Evolutionary conservation across 2,113 vertebrate genomes (phyloP), one percentile per base, ranked within the genome.

Genomic region (Uria aalge): DNA sequence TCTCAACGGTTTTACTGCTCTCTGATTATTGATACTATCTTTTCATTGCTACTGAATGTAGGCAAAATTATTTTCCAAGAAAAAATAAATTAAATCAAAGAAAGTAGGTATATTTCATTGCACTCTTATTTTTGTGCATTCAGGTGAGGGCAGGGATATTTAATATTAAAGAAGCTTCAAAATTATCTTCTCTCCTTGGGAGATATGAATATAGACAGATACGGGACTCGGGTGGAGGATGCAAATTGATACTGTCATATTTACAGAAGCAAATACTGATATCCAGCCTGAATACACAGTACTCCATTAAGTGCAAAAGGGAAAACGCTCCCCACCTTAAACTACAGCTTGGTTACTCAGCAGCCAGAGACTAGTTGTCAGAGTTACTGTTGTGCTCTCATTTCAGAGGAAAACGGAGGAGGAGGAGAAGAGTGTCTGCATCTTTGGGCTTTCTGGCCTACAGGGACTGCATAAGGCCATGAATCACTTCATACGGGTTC

Each of bases 111-210:
- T 90, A 93, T 73, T 94, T 94, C 87, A 96, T 85, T 94, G 87
- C 84, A 91, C 87, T 78, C 88, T 88, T 88, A 48, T 9, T 85
- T 96, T 45, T 88, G 50, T 91, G 95, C 81, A 73, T 90, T 95
- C 48, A 23, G 84, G n/a, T 85, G 69, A 88, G 91, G 94, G 62
- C 55, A 88, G 36, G 50, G 71, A 73, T 71, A 90, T 73, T 96
- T 91, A 75, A 68, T 57, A 94, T 66, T 84, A 92, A 50, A 95
- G 87, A 68, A 94, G 29, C n/a, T 63, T 91, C 87, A 91, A 78
- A 47, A 79, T 79, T 83, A 97, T 90, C 94, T 97, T 97, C 91
- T 97, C 95, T 96, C 96, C 94, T 93, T 97, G 93, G 96, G 96
- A 96, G 96, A 97, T 94, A 97, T 24, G 91, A 91, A 82, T 80